Evolutionary conservation across 2,113 vertebrate genomes (phyloP).

Genomic region (Riparia riparia): DNA sequence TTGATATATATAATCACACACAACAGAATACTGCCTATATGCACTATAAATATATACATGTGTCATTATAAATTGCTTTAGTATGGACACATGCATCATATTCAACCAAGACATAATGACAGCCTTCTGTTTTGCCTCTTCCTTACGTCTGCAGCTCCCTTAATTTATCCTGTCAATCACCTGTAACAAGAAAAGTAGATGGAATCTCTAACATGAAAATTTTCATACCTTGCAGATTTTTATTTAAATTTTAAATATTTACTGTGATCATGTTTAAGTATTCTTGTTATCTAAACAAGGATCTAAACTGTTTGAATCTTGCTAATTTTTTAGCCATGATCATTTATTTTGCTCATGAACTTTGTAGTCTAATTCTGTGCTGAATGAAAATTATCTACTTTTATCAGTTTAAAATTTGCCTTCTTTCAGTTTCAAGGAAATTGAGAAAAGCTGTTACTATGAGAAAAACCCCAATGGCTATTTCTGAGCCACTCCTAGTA

Average conservation of each 20-base stretch:
- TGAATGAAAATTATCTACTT: background rate
- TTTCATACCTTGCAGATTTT: background rate
- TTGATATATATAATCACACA: background rate
- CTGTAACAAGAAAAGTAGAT: background rate
- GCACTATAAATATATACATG: background rate
- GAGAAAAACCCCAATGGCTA: background rate
- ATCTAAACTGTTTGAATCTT: background rate
- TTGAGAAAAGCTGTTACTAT: background rate
- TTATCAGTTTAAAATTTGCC: background rate
- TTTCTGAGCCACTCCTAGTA: background rate
- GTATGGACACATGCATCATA: rapidly evolving
- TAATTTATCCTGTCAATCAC: background rate
- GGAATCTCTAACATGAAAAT: background rate
- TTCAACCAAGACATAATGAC: background rate
- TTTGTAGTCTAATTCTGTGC: background rate
- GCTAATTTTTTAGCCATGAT: background rate
- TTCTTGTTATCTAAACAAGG: background rate
- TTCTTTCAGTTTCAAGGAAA: background rate
- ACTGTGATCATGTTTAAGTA: background rate
- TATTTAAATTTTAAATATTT: background rate
- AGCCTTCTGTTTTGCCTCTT: background rate
- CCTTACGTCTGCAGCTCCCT: background rate
- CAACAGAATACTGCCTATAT: background rate
- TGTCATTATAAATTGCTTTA: background rate
- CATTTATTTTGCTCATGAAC: background rate